Evolutionary conservation across 2,888 invertebrate species (phyloP).

Genomic region (Parnassius glacialis): DNA sequence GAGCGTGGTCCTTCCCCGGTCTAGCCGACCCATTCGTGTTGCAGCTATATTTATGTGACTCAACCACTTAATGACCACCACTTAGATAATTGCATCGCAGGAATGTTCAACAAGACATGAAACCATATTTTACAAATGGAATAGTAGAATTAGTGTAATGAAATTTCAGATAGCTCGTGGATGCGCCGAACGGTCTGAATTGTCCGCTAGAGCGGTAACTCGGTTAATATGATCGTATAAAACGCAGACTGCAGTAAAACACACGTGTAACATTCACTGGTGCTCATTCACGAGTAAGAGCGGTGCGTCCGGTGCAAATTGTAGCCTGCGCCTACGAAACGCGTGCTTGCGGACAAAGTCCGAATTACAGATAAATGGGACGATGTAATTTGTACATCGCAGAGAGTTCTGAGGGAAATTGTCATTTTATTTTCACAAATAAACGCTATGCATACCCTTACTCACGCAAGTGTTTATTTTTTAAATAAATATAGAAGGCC

Average conservation of each 20-base stretch:
- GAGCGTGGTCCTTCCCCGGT: too few species aligned
- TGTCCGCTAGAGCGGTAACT: conserved; percentile 16
- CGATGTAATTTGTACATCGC: conserved; percentile 62
- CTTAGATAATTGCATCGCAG: conserved; percentile 30
- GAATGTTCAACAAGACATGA: not conserved
- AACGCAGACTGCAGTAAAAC: conserved; percentile 65
- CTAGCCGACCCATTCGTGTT: too few species aligned
- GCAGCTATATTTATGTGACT: too few species aligned
- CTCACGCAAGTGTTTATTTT: too few species aligned
- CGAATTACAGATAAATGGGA: conserved; percentile 61
- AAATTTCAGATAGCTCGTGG: conserved; percentile 17
- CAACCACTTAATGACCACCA: conserved; percentile 24
- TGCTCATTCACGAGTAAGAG: conserved; percentile 41
- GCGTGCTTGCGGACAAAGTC: conserved; percentile 58
- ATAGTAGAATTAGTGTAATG: conserved; percentile 20
- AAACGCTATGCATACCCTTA: too few species aligned
- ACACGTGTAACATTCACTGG: conserved; percentile 54
- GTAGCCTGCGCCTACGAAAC: conserved; percentile 49
- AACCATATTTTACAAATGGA: not conserved
- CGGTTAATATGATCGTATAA: conserved; percentile 43
- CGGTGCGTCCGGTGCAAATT: conserved; percentile 67
- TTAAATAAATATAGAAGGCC: too few species aligned
- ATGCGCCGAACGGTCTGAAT: conserved; percentile 29
- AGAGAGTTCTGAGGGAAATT: conserved; percentile 50
- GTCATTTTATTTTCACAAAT: conserved; percentile 34